Conservation (phyloP, 2,888 invertebrate genomes). For the Apeira syringaria region DNA sequence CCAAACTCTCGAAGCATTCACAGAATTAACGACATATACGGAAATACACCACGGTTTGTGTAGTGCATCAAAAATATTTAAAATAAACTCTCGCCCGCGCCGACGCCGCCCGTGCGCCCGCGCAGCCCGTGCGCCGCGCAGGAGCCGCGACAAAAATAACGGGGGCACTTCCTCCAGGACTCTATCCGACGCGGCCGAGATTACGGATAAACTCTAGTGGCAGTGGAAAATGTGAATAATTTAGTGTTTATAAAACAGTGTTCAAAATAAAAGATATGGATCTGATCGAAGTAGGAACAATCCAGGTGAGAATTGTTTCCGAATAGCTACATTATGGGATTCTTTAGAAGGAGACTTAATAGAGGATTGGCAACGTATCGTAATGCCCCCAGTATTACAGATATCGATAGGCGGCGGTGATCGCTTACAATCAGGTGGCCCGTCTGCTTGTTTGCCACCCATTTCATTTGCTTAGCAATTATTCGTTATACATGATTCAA, state of each 20-base stretch:
- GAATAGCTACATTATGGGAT: too few species aligned
- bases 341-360: too few species aligned
- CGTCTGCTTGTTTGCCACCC: too few species aligned
- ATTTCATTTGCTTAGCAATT: too few species aligned
- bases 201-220: slow-evolving; percentile 9
- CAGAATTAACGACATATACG: slow-evolving; percentile 33
- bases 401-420: too few species aligned
- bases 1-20: slow-evolving; percentile 20
- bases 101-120: too few species aligned
- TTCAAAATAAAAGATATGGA: slow-evolving; percentile 1
- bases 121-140: slow-evolving; percentile 37
- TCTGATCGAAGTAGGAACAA: slow-evolving; percentile 7
- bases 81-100: slow-evolving; percentile 72
- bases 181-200: slow-evolving; percentile 21
- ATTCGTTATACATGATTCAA: too few species aligned
- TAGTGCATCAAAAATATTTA: slow-evolving; percentile 71
- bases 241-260: not conserved
- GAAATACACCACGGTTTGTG: slow-evolving; percentile 42
- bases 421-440: too few species aligned
- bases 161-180: slow-evolving; percentile 41
- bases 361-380: too few species aligned
- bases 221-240: slow-evolving; percentile 7
- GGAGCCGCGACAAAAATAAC: slow-evolving; percentile 61
- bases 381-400: too few species aligned
- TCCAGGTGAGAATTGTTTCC: slow-evolving; percentile 9